Conservation (phyloP, 2,888 invertebrate genomes). For the Cyaniris semiargus region DNA sequence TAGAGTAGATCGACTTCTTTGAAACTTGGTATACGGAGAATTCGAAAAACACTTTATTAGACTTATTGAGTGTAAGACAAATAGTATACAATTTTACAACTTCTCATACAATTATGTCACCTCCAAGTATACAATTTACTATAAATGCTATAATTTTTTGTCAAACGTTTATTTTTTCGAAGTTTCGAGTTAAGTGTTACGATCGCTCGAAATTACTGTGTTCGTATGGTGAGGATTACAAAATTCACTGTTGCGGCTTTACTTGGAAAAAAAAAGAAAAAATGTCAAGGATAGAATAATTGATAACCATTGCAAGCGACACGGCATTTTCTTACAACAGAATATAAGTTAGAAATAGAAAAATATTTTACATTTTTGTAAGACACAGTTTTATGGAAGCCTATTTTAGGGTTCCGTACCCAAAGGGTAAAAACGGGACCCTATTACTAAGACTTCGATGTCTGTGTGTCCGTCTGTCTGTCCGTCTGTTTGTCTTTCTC, state of each 20-base stretch:
- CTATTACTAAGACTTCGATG: too few relatives aligned
- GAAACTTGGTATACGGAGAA: background rate
- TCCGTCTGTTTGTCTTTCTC: too few relatives aligned
- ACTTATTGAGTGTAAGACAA: constrained; percentile 11
- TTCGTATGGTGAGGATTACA: constrained; percentile 24
- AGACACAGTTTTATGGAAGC: background rate
- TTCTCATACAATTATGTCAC: constrained; percentile 31
- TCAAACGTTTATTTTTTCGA: constrained; percentile 28
- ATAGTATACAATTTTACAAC: constrained; percentile 31
- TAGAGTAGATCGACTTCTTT: background rate
- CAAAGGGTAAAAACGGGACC: too few relatives aligned
- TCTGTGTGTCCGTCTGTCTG: too few relatives aligned
- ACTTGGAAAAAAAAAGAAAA: constrained; percentile 19
- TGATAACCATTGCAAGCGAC: constrained; percentile 24
- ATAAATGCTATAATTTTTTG: constrained; percentile 27
- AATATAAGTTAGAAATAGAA: constrained; percentile 14
- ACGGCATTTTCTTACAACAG: constrained; percentile 4
- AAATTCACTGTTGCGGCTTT: constrained; percentile 20
- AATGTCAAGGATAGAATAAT: constrained; percentile 30
- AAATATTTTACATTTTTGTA: constrained; percentile 8
- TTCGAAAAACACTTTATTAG: constrained; percentile 24
- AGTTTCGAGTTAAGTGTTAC: constrained; percentile 28
- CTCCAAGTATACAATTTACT: constrained; percentile 27
- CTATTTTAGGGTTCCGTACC: too few relatives aligned
- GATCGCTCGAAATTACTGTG: constrained; percentile 30